Percentiles rank a stretch among this genome's conserved stretches.
Evolutionary conservation across 2,797 vertebrate genomes (phyloP).

Genomic region (Phrynocephalus vlangalii): DNA sequence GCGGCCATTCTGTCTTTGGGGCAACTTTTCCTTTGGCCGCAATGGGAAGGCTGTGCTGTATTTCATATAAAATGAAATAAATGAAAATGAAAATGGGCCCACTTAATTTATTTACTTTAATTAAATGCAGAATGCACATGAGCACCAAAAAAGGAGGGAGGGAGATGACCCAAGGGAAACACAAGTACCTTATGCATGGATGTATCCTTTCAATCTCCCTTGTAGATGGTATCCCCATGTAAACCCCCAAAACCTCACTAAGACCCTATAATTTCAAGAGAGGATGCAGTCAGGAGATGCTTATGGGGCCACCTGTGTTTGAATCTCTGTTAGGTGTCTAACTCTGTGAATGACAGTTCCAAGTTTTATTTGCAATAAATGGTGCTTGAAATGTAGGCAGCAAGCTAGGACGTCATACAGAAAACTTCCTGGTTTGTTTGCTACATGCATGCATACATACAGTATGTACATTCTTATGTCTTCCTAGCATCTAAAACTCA

Average conservation of each 20-base stretch:
- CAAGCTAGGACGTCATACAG: too few species aligned
- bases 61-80: background rate
- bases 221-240: background rate
- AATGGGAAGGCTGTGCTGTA: conserved; percentile 1
- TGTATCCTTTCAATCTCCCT: background rate
- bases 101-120: conserved; percentile 2
- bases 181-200: too few species aligned
- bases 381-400: background rate
- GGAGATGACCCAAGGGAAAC: background rate
- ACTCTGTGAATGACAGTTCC: background rate
- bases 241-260: background rate
- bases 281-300: background rate
- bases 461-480: too few species aligned
- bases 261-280: background rate
- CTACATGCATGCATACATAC: background rate
- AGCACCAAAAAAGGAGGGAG: background rate
- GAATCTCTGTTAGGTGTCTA: background rate
- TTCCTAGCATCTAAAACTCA: background rate
- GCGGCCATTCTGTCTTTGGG: conserved; percentile 25
- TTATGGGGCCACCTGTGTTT: background rate
- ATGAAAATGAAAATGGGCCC: background rate
- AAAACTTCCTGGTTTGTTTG: background rate
- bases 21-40: conserved; percentile 6
- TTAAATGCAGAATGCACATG: background rate
- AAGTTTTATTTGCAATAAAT: background rate